Evolutionary conservation across 2,113 vertebrate genomes (phyloP).

Genomic region (Peucedramus taeniatus): DNA sequence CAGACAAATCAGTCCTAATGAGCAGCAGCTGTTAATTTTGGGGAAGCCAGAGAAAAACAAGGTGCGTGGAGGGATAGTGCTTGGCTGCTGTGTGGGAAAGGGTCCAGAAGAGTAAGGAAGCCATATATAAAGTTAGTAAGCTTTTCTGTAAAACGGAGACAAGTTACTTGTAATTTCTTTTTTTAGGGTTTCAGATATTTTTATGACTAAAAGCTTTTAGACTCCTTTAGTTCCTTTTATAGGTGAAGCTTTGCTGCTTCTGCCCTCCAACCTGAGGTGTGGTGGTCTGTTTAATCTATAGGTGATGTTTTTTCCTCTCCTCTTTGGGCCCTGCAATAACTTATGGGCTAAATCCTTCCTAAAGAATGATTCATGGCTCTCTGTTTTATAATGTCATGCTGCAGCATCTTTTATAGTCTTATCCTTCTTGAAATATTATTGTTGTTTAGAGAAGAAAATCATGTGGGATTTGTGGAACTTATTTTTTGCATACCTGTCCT

Average conservation of each 20-base stretch:
- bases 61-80: fast-evolving
- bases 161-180: background rate
- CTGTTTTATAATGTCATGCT: background rate
- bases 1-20: background rate
- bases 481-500: background rate
- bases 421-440: background rate
- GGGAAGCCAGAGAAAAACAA: background rate
- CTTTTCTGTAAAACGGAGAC: fast-evolving
- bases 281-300: background rate
- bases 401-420: background rate
- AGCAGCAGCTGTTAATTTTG: background rate
- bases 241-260: fast-evolving
- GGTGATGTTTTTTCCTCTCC: background rate
- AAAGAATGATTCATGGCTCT: background rate
- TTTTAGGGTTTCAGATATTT: background rate
- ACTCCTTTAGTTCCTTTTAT: background rate
- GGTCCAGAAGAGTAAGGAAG: background rate
- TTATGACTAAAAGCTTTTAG: background rate
- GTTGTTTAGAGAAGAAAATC: background rate
- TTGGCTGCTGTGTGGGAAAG: background rate
- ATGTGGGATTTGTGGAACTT: background rate
- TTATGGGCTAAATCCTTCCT: background rate
- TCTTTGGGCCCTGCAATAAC: background rate
- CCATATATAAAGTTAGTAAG: background rate
- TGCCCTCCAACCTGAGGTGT: background rate